Conservation (phyloP, 1,140 invertebrate genomes). For the Halesus radiatus region DNA sequence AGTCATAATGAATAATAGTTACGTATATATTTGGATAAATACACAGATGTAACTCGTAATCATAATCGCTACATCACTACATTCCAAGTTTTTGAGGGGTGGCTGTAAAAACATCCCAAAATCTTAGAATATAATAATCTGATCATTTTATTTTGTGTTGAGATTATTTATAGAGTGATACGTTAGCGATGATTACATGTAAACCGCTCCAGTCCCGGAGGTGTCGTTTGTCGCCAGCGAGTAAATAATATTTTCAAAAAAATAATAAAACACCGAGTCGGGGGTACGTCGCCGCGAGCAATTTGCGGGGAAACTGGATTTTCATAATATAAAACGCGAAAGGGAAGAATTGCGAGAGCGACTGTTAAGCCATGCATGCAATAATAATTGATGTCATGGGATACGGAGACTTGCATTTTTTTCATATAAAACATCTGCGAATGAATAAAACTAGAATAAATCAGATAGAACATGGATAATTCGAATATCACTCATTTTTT, state of each 20-base stretch:
- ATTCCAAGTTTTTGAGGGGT: too few relatives aligned
- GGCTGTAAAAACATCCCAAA: background rate
- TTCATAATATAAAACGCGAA: background rate
- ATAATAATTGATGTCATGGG: constrained; percentile 28
- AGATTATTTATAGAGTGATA: constrained; percentile 56
- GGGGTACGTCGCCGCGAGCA: constrained; percentile 4
- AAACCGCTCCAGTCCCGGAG: constrained; percentile 48
- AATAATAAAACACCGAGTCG: constrained; percentile 11
- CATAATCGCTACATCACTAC: too few relatives aligned
- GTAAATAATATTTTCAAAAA: constrained; percentile 8
- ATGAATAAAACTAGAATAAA: constrained; percentile 39
- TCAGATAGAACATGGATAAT: background rate
- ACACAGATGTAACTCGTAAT: too few relatives aligned
- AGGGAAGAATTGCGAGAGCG: constrained; percentile 17
- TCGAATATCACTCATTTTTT: too few relatives aligned
- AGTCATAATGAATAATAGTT: too few relatives aligned
- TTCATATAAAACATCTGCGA: constrained; percentile 19
- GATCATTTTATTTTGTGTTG: constrained; percentile 47
- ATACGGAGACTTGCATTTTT: constrained; percentile 28
- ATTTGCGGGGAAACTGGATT: constrained; percentile 24
- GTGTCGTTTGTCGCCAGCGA: constrained; percentile 43
- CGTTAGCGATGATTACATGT: constrained; percentile 54
- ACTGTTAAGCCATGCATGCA: constrained; percentile 27
- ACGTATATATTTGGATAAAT: too few relatives aligned
- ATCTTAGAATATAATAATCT: constrained; percentile 37